A percentile compares a stretch with the other conserved stretches of the same genome.
phyloP scores from a whole-genome alignment of 1,140 invertebrate genomes.

The Apis cerana region DNA sequence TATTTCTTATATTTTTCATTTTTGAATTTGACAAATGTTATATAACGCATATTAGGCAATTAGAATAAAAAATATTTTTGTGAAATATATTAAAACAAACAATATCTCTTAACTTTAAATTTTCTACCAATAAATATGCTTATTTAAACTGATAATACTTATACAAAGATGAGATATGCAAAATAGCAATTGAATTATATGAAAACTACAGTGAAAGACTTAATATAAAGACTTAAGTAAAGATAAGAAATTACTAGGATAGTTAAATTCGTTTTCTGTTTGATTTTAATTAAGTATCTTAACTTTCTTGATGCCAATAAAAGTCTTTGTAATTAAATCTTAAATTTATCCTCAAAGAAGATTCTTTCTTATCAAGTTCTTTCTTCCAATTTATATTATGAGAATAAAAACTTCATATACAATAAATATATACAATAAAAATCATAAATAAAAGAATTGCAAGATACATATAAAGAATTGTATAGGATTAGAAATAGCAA shows the following conservation, averaged over 20 bases:
- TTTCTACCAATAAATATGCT: no score
- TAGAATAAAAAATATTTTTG: no score
- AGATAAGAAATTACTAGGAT: not conserved
- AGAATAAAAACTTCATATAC: no score
- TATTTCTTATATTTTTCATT: no score
- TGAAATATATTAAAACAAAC: no score
- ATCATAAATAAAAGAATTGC: no score
- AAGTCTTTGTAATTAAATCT: not conserved
- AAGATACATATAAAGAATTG: no score
- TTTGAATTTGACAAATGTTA: no score
- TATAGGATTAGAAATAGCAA: no score
- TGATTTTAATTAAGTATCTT: not conserved
- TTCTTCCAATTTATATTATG: not conserved
- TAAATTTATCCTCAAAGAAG: not conserved
- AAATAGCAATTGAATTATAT: not conserved
- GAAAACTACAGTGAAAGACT: not conserved
- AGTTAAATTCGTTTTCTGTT: not conserved
- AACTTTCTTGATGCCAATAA: not conserved
- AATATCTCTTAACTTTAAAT: no score
- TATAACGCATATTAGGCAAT: no score
- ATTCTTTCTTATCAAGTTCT: not conserved
- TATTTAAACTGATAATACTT: not conserved
- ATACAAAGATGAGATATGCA: not conserved
- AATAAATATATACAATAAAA: no score
- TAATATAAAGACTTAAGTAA: not conserved